Percentiles rank a stretch among this genome's conserved stretches.
Conservation (phyloP, 2,113 vertebrate genomes). For the Burhinus oedicnemus region DNA sequence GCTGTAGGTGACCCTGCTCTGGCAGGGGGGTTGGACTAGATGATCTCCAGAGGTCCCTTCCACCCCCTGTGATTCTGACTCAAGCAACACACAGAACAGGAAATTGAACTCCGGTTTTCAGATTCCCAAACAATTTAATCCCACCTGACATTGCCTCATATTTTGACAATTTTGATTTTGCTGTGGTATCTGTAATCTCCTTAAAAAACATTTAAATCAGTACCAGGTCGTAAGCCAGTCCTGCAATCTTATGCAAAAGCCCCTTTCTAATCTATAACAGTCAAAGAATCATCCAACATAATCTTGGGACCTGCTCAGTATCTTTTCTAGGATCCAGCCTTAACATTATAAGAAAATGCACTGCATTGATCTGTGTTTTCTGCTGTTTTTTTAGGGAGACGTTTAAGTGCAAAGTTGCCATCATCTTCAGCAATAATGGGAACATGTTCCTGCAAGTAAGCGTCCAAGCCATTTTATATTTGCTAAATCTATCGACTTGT, state of each 20-base stretch:
- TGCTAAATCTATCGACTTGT: not conserved
- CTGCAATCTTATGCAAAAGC: not conserved
- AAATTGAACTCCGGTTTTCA: not conserved
- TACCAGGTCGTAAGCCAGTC: not conserved
- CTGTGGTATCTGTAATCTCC: not conserved
- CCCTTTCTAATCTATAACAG: not conserved
- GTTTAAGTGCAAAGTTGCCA: not conserved
- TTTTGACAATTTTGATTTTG: slow-evolving; percentile 5
- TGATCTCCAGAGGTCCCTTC: no score
- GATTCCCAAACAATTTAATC: not conserved
- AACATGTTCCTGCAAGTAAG: not conserved
- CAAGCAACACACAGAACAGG: not conserved
- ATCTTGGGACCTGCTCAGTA: not conserved
- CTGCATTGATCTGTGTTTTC: not conserved
- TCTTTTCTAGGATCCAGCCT: not conserved
- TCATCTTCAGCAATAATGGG: not conserved
- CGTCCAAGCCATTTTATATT: not conserved
- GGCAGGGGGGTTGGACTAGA: no score
- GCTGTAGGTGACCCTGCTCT: no score
- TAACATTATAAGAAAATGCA: not conserved
- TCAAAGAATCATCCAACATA: not conserved
- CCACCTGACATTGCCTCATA: not conserved
- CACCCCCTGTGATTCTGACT: not conserved
- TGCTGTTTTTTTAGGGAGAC: not conserved
- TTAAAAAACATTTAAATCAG: not conserved